A percentile compares a stretch with the other conserved stretches of the same genome.
These are phyloP conservation scores for Nestor notabilis DNA, from an alignment of 2,113 vertebrate species.

Conservation along the genomic window DNA sequence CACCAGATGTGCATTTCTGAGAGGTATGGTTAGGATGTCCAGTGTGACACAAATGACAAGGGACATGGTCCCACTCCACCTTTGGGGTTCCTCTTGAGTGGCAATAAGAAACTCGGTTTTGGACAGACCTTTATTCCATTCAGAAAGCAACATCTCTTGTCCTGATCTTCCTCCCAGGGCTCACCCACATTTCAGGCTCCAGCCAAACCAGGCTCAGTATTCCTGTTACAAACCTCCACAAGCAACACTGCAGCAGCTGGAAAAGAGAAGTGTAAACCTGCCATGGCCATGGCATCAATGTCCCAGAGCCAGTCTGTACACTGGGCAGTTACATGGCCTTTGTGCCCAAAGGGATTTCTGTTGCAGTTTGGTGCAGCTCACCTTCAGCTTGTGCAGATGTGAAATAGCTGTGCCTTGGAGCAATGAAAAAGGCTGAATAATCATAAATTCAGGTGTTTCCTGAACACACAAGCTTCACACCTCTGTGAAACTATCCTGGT, in stretches of 20 bases:
- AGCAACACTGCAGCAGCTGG: neutral
- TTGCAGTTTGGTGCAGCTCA: neutral
- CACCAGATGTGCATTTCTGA: fast-evolving
- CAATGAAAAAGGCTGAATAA: neutral
- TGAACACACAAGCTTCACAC: neutral
- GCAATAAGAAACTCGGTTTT: neutral
- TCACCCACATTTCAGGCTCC: neutral
- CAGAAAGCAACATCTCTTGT: neutral
- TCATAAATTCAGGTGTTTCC: neutral
- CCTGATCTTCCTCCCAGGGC: neutral
- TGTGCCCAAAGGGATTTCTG: neutral
- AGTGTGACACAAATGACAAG: neutral
- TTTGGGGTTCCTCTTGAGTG: neutral
- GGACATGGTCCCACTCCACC: neutral
- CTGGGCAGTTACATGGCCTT: neutral
- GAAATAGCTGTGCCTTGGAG: neutral
- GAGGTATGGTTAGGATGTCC: neutral
- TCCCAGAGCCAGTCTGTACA: neutral
- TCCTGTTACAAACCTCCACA: neutral
- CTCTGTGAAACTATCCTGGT: neutral
- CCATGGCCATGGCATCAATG: fast-evolving
- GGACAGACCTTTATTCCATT: neutral
- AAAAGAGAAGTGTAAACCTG: neutral
- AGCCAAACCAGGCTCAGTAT: neutral
- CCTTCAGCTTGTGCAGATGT: too few species aligned